Base-by-base conservation (phyloP, 2,888 invertebrate species). In the Pocota personata region DNA sequence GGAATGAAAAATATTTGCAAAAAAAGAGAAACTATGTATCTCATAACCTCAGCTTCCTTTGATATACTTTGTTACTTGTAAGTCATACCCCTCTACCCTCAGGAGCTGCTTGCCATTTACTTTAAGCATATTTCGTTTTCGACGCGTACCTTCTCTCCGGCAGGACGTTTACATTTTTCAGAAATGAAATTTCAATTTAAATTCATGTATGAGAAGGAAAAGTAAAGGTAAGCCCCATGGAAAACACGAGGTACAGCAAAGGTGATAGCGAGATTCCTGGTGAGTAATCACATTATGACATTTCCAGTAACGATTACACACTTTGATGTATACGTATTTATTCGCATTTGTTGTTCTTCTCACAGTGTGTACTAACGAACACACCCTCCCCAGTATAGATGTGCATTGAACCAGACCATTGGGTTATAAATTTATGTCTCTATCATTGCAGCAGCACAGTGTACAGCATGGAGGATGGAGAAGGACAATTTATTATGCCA, bases 51-150 rank as follows among this genome's bases (percentile, higher is more conserved):
- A 66, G 52, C 5, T 73, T 73, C 58, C 66, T 80, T 67, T 80
- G 80, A 80, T 58, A 67, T 43, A 24, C 50, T 57, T 50, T 72
- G 37, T 35, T 35, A 37, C 40, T n/a, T n/a, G n/a, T 6, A 1
- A 0, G 1, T 2, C n/a, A 40, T 3, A 1, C 12, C 12, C 8
- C 40, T 40, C 40, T 32, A 40, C 79, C n/a, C 79, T 52, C 16
- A 40, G 73, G 80, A 58, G n/a, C 43, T 48, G 58, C 73, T 73
- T 80, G 66, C 58, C 73, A 80, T 80, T 73, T 67, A 27, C 73
- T 10, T 58, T 67, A 21, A 57, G 71, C 48, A 64, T 64, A 73
- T 72, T 58, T 50, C 37, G 24, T 73, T 40, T 52, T 73, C 16
- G 7, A 40, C 30, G n/a, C n/a, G n/a, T n/a, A n/a, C n/a, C n/a